Base-by-base conservation (phyloP, 2,888 invertebrate species). In the Nymphalis polychloros region DNA sequence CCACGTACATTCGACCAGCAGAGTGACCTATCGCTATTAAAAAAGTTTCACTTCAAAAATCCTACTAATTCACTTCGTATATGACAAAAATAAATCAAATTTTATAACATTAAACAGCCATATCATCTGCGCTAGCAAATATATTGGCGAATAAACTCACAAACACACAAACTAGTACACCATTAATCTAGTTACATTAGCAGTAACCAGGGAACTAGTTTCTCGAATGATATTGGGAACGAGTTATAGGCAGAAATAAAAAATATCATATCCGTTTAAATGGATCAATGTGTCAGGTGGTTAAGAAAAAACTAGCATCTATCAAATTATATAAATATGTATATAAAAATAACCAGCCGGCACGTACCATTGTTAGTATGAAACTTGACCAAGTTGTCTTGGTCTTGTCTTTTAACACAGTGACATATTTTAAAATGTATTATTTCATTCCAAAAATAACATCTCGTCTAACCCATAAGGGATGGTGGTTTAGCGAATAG, bases 361-460 rank as follows among this genome's bases (percentile, higher is more conserved):
- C 72, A 72, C 72, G 72, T 72, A 70, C 72, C 63, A 68, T 66
- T 63, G 63, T 66, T 50, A 63, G 46, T 27, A 62, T 46, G 46
- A 57, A 17, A 13, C 41, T 57, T 53, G 64, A 52, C 31, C n/a
- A 27, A 46, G 41, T 63, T 59, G 41, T 16, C 35, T 8, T 57
- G 35, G 41, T 16, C 35, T 8, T 57, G 35, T 57, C 57, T 57
- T 19, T 57, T 0, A 41, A 41, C 41, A 41, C 41, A 41, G 41
- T 41, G 41, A 41, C 41, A 41, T 41, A 13, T 41, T 41, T 41
- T 41, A 13, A 41, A 41, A 13, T 41, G 41, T 41, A 41, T 41
- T 41, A 13, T 41, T 41, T 41, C 13, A 41, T 41, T 41, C 41
- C 13, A 41, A 41, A 41, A 13, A 13, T 41, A 41, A 41, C 10